Evolutionary conservation across 2,797 vertebrate genomes (phyloP), one percentile per base, ranked within the genome.

Genomic region (Peromyscus eremicus): DNA sequence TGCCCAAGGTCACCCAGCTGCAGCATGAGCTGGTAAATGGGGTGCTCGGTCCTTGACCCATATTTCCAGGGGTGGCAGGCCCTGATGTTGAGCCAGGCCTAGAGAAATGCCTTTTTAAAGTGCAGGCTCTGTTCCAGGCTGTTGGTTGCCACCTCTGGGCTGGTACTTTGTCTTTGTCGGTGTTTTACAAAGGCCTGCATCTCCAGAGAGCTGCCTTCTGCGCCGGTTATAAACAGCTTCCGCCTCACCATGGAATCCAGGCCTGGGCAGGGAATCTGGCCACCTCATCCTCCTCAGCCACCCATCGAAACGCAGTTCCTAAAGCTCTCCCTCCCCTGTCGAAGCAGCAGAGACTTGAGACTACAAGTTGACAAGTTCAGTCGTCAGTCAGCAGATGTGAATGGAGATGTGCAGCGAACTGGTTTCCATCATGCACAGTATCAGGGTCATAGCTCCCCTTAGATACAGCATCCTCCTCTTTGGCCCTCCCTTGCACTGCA

Each of bases 141-240:
- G 79, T 52, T 14, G 11, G 55, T 82, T 79, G 55, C 66, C 57
- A 79, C 89, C 92, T 91, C 83, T 79, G 71, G 55, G 40, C 9
- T 1, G 2, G 8, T 37, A 43, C 95, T 93, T 77, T 55, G 77
- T 95, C 70, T 92, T 23, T 79, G 76, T 52, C 1, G 0, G 40
- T n/a, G 75, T 95, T 94, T 92, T 64, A 94, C 43, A 92, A 94
- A 95, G 90, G 34, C n/a, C 84, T 94, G 29, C 6, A 27, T 92
- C 49, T 95, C 66, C 9, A 43, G 49, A 68, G 80, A 87, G 27
- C 57, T 77, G 29, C 8, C 6, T 62, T 68, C 40, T 7, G 43
- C 0, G 2, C 16, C 62, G 71, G 89, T 62, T 71, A 19, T 34
- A 82, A 92, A 91, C 71, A 40, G 21, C 21, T 76, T 17, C 29